Evolutionary conservation across 2,797 vertebrate genomes (phyloP).

Genomic region (Geotrypetes seraphini): DNA sequence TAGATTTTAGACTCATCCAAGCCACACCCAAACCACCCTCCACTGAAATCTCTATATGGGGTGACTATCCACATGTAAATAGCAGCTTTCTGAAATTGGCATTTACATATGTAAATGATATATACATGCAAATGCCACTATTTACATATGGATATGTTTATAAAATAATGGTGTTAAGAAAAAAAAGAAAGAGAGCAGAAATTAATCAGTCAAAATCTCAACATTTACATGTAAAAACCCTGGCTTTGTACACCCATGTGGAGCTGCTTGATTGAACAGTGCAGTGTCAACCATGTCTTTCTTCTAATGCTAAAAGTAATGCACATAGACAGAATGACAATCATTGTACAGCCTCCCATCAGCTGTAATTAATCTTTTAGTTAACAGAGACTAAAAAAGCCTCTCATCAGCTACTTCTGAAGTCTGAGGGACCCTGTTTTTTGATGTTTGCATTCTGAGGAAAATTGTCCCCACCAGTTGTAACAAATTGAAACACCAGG

Average conservation of each 20-base stretch:
- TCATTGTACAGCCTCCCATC: constrained; percentile 58
- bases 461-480: constrained; percentile 83
- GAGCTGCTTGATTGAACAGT: constrained; percentile 49
- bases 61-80: too few species aligned
- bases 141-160: too few species aligned
- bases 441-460: constrained; percentile 77
- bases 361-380: constrained; percentile 89
- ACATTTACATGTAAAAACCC: constrained; percentile 31
- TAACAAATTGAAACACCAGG: constrained; percentile 85
- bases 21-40: too few species aligned
- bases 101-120: too few species aligned
- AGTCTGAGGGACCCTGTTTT: constrained; percentile 76
- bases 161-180: too few species aligned
- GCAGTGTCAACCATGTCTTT: constrained; percentile 55
- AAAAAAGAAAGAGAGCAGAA: constrained; percentile 17
- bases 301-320: constrained; percentile 64
- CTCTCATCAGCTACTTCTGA: constrained; percentile 78
- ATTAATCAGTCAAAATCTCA: constrained; percentile 31
- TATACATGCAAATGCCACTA: too few species aligned
- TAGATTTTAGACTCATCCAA: too few species aligned
- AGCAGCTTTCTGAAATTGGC: too few species aligned
- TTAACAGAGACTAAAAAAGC: constrained; percentile 77
- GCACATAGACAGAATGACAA: constrained; percentile 63
- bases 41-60: too few species aligned
- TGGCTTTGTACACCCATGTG: constrained; percentile 29